Evolutionary conservation across 2,888 invertebrate species (phyloP), one percentile per base, ranked within the genome.

Genomic region (Lobophora halterata): DNA sequence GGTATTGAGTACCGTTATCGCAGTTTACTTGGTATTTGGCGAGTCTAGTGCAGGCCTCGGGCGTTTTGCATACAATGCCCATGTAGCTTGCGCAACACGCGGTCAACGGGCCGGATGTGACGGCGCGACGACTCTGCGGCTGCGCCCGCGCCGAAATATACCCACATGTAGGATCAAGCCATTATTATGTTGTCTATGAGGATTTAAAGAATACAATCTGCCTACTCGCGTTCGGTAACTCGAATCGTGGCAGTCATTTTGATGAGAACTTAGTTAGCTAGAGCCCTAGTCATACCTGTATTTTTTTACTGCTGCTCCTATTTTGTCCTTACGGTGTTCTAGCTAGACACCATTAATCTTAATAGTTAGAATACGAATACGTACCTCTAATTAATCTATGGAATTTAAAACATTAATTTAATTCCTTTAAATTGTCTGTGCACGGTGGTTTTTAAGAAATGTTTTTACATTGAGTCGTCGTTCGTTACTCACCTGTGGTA

Each of bases 1-100:
- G n/a, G n/a, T n/a, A n/a, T n/a, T n/a, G 5, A n/a, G 42, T 71
- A 64, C 74, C 68, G 72, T 71, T 73, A 73, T 47, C 45, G 52
- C 55, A 45, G 55, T 52, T 56, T 57, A 58, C 49, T 71, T 65
- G 73, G 76, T 72, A 77, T 83, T 81, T 73, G 80, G 77, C 71
- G 61, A 65, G 36, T 33, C 57, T 55, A 62, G 56, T 62, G 65
- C 65, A 61, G 56, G 41, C 52, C 58, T 58, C 63, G 49, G 40
- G 47, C 65, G 71, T 74, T 86, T 87, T 80, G 83, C 86, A 86
- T 85, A 87, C 86, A 86, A 86, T 86, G 79, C 74, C 80, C 79
- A 77, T 82, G 71, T 66, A 66, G 67, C 67, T 82, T 82, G 82
- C 80, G 81, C 80, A 82, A 81, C 71, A 45, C 53, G 64, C 67